Base-by-base conservation (phyloP, 1,140 invertebrate genomes). In the Phymastichus coffea region DNA sequence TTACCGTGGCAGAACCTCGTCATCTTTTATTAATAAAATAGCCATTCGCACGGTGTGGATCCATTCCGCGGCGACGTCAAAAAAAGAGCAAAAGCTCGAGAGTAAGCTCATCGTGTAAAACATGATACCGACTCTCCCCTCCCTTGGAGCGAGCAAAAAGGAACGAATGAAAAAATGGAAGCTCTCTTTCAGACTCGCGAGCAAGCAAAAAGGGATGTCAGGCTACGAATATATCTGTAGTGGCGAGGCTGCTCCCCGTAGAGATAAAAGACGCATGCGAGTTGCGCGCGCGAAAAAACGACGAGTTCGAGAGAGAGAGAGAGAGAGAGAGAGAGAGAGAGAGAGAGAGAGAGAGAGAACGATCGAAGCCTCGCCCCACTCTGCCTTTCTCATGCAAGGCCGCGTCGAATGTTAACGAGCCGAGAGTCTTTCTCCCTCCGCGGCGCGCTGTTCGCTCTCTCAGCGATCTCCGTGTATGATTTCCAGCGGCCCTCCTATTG, bases 321-420 rank as follows among this genome's bases (percentile, higher is more conserved):
- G n/a, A n/a, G n/a, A n/a, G n/a, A n/a, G n/a, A n/a, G n/a, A n/a
- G 38, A 55, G 25, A 4, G n/a, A 12, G 12, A 47, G 22, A 55
- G 23, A 38, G 17, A 35, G 20, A 46, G 30, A 57, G 44, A 57
- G 10, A 46, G 43, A 46, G 43, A 25, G 43, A 2, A 49, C 67
- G 65, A 71, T 69, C 64, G 65, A 72, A 72, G 64, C 68, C 61
- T 68, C 72, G 68, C 67, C 66, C 66, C 70, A 68, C 70, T 66
- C 28, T 33, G 6, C 28, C 28, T 12, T 7, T 7, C 6, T 6
- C 28, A 12, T 28, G 57, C 57, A 53, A 47, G 57, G 8, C 72
- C 72, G 68, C 70, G 73, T 74, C 72, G 73, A 75, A 74, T 73
- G 72, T 74, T 74, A 75, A 73, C 71, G 67, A 72, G 68, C 71